phyloP scores from a whole-genome alignment of 2,888 invertebrate genomes.

The Mechanitis messenoides region DNA sequence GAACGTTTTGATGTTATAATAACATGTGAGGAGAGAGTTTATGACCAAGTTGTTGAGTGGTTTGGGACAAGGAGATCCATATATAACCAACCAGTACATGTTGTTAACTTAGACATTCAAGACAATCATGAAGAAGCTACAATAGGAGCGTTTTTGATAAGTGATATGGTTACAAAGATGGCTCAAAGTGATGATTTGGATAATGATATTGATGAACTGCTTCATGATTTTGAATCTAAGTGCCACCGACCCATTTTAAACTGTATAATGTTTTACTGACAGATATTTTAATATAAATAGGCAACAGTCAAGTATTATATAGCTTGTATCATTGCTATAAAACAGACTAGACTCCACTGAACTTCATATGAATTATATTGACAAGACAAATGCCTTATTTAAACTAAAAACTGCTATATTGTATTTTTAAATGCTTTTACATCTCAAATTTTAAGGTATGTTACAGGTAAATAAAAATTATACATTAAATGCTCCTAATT shows the following conservation, averaged over 20 bases:
- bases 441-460: background rate
- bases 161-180: conserved; percentile 95
- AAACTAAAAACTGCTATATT: background rate
- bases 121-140: conserved; percentile 99
- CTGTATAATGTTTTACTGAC: conserved; percentile 91
- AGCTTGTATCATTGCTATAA: background rate
- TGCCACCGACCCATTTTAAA: conserved; percentile 92
- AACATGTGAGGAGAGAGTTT: conserved; percentile 98
- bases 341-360: too few relatives aligned
- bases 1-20: conserved; percentile 97
- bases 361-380: too few relatives aligned
- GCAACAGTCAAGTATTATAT: background rate
- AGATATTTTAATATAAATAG: background rate
- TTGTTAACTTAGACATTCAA: conserved; percentile 98
- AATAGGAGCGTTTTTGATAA: conserved; percentile 97
- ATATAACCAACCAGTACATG: conserved; percentile 93
- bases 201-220: conserved; percentile 97
- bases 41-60: conserved; percentile 97
- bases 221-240: conserved; percentile 95
- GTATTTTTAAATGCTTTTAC: conserved; percentile 5
- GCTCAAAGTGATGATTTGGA: conserved; percentile 94
- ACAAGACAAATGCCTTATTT: background rate
- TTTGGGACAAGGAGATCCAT: conserved; percentile 88
- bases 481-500: background rate
- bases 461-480: conserved; percentile 1